Percentiles rank a stretch among this genome's conserved stretches.
Conservation (phyloP, 2,888 invertebrate species). For the Callosobruchus maculatus region DNA sequence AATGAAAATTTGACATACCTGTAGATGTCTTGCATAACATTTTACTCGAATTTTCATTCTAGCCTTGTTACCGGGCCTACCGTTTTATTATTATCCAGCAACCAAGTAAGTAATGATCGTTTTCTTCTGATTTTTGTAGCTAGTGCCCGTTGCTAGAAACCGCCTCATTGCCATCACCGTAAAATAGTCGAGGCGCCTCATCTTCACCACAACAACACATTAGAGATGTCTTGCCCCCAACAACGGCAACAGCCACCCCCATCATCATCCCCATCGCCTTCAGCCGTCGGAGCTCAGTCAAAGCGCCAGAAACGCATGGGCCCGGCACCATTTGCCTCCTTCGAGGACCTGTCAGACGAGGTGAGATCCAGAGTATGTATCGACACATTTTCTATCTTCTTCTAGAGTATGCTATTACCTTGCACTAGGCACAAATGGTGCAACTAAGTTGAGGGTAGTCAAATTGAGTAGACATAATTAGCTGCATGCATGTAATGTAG, state of each 20-base stretch:
- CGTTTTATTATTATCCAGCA: too few relatives aligned
- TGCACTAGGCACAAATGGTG: constrained; percentile 29
- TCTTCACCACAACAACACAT: not conserved
- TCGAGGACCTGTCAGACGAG: constrained; percentile 86
- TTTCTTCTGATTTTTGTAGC: not conserved
- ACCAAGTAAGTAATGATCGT: not conserved
- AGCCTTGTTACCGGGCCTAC: too few relatives aligned
- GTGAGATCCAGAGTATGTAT: constrained; percentile 64
- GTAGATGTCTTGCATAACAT: too few relatives aligned
- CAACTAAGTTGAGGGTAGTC: not conserved
- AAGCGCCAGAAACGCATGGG: constrained; percentile 74
- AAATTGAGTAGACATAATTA: not conserved
- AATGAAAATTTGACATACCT: too few relatives aligned
- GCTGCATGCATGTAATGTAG: too few relatives aligned
- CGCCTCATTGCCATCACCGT: not conserved
- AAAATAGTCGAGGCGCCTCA: not conserved
- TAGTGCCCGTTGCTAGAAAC: not conserved
- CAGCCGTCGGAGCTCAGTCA: constrained; percentile 30
- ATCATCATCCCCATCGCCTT: constrained; percentile 29
- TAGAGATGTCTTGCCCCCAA: not conserved
- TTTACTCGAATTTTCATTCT: too few relatives aligned
- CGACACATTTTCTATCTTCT: constrained; percentile 38
- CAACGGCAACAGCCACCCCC: not conserved
- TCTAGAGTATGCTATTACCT: constrained; percentile 19
- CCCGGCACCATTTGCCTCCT: constrained; percentile 91